A percentile compares a stretch with the other conserved stretches of the same genome.
These are phyloP conservation scores for Taeniopygia guttata DNA, from an alignment of 2,797 vertebrate genomes.

Conservation along the genomic window DNA sequence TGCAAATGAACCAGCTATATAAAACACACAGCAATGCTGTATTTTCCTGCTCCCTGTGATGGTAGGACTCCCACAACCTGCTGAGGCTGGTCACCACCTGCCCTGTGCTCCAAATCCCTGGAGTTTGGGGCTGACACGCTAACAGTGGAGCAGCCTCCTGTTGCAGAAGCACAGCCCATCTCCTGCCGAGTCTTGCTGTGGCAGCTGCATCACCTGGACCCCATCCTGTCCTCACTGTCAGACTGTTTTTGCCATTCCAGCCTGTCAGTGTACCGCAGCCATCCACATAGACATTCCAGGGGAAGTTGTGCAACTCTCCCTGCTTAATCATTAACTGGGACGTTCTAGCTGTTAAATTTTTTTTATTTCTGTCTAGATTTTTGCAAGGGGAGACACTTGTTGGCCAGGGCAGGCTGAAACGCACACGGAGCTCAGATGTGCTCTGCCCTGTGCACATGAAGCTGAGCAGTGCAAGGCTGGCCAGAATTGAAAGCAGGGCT, in stretches of 20 bases:
- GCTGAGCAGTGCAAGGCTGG: neutral
- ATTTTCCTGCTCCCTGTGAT: neutral
- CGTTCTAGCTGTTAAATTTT: constrained; percentile 21
- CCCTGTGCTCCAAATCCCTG: neutral
- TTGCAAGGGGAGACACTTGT: neutral
- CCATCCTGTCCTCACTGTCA: rapidly evolving
- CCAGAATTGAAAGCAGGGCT: neutral
- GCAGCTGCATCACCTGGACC: neutral
- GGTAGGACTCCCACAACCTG: neutral
- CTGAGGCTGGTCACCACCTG: neutral
- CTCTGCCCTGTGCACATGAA: neutral
- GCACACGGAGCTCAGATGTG: neutral
- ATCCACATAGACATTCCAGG: constrained; percentile 47
- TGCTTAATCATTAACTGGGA: constrained; percentile 52
- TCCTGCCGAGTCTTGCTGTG: neutral
- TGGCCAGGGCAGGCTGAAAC: neutral
- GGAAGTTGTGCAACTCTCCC: constrained; percentile 32
- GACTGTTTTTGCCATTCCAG: constrained; percentile 34
- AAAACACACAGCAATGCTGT: neutral
- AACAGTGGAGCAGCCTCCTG: neutral
- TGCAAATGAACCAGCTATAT: neutral
- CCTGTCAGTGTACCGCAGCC: neutral
- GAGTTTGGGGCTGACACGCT: neutral
- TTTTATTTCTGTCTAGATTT: constrained; percentile 41
- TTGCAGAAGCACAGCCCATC: neutral